These are phyloP conservation scores for Polypedilum pembai DNA, from an alignment of 1,140 invertebrate species.

Conservation along the genomic window DNA sequence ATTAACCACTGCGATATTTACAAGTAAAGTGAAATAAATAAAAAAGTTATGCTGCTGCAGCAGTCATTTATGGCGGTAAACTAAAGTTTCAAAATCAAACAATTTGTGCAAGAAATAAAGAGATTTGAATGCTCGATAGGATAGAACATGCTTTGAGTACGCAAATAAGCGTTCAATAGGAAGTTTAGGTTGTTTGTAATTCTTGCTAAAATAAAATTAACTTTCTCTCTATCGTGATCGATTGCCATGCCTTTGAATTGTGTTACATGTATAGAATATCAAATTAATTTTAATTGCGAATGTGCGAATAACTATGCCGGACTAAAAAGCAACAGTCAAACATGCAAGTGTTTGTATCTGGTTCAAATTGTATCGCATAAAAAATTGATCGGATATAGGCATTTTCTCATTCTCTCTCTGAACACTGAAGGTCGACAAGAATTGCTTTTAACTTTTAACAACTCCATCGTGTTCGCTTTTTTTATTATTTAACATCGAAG, in stretches of 20 bases:
- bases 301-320: not conserved
- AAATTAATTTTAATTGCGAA: not conserved
- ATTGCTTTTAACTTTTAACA: slow-evolving; percentile 1
- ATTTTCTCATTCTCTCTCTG: not conserved
- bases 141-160: not conserved
- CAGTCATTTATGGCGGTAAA: not conserved
- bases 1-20: not conserved
- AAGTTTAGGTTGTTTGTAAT: not conserved
- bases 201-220: too few species aligned
- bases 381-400: not conserved
- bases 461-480: not conserved
- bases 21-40: not conserved
- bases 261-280: not conserved
- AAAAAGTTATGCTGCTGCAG: not conserved
- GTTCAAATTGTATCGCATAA: not conserved
- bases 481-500: slow-evolving; percentile 15
- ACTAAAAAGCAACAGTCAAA: not conserved
- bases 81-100: not conserved
- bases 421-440: slow-evolving; percentile 21
- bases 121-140: slow-evolving; percentile 4
- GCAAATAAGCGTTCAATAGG: not conserved
- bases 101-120: slow-evolving; percentile 5
- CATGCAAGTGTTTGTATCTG: not conserved
- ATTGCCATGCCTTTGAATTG: not conserved
- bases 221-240: slow-evolving; percentile 3